Conservation (phyloP, 2,797 vertebrate genomes). For the Etheostoma perlongum region DNA sequence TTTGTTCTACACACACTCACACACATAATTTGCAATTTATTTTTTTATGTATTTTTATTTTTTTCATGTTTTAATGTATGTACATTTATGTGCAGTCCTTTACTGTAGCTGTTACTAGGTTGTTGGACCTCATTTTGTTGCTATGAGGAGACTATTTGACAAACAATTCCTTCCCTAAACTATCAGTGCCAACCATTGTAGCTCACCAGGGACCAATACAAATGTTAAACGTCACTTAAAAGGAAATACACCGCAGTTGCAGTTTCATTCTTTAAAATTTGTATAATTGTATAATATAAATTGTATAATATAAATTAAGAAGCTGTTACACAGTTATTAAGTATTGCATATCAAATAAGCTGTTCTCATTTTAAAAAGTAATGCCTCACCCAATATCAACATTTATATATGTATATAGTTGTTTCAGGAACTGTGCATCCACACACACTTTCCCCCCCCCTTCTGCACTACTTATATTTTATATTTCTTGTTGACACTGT, state of each 20-base stretch:
- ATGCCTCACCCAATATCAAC: not conserved
- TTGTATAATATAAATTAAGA: not conserved
- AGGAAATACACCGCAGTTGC: conserved; percentile 7
- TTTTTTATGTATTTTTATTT: conserved; percentile 11
- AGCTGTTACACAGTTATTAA: not conserved
- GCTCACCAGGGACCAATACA: not conserved
- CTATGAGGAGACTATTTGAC: not conserved
- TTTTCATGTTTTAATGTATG: not conserved
- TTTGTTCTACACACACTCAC: not conserved
- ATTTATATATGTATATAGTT: too few species aligned
- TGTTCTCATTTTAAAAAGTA: not conserved
- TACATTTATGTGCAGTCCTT: not conserved
- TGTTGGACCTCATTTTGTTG: not conserved
- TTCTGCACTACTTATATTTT: too few species aligned
- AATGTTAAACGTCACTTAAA: conserved; percentile 1
- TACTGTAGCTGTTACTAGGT: not conserved
- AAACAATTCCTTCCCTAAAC: not conserved
- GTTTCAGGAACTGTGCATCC: too few species aligned
- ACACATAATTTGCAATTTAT: not conserved
- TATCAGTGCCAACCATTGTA: conserved; percentile 5
- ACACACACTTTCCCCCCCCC: too few species aligned
- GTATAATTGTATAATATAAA: not conserved
- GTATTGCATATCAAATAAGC: not conserved
- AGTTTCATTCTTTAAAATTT: conserved; percentile 19
- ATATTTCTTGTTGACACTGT: too few species aligned